Conservation (phyloP, 2,113 vertebrate genomes). For the Ailurus styani region DNA sequence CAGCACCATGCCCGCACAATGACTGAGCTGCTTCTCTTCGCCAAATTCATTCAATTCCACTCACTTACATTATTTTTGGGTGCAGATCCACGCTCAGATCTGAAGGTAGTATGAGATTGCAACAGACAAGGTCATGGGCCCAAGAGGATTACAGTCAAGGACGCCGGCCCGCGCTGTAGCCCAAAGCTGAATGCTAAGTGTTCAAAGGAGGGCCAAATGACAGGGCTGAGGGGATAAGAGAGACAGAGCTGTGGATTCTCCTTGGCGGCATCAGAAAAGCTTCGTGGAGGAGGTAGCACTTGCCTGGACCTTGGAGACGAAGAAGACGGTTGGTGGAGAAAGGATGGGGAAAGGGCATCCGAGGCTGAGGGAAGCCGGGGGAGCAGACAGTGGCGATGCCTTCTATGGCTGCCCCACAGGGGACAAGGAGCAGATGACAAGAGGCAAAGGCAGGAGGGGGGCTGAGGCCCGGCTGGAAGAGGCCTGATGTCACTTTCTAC, state of each 20-base stretch:
- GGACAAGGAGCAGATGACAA: background rate
- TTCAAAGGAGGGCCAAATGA: background rate
- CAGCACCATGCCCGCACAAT: background rate
- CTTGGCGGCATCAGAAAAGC: background rate
- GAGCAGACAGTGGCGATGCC: fast-evolving
- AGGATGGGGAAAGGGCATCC: background rate
- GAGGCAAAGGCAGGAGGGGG: background rate
- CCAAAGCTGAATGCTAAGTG: background rate
- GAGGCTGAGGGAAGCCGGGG: background rate
- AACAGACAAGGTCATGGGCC: background rate
- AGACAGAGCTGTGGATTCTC: background rate
- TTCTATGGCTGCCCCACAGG: background rate
- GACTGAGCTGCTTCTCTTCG: background rate
- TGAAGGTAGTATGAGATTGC: background rate
- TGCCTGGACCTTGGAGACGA: background rate
- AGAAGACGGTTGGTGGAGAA: background rate
- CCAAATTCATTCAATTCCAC: background rate
- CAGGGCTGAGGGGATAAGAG: background rate
- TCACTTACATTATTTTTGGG: background rate
- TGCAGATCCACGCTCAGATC: background rate
- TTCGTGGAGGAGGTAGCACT: background rate
- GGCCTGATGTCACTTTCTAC: background rate
- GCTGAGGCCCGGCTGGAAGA: background rate
- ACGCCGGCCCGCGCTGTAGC: background rate
- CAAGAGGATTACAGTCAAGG: background rate